Evolutionary conservation across 2,797 vertebrate species (phyloP).

Genomic region (Otus scops): DNA sequence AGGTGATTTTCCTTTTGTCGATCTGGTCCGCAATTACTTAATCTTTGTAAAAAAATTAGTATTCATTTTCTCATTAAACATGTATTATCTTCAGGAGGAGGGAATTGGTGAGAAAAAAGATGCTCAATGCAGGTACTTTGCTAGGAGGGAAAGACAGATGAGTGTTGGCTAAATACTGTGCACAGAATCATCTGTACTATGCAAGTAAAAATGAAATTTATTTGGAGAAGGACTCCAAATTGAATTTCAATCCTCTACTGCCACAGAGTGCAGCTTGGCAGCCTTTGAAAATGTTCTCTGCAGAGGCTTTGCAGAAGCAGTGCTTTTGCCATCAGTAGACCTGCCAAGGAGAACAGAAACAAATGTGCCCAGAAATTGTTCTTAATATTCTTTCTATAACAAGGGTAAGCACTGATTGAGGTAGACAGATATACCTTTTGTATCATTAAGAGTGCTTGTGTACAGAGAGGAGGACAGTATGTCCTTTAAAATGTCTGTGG

Average conservation of each 20-base stretch:
- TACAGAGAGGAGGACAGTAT: not conserved
- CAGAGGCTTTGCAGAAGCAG: not conserved
- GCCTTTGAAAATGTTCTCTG: not conserved
- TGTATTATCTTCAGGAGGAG: not conserved
- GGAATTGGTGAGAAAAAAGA: not conserved
- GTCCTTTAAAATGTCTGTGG: not conserved
- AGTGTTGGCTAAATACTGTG: not conserved
- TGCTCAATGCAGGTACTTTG: not conserved
- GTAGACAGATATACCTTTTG: not conserved
- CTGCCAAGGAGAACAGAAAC: not conserved
- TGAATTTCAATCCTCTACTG: not conserved
- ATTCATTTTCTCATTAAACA: not conserved
- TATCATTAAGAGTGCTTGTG: not conserved
- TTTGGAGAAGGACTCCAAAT: not conserved
- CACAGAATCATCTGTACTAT: not conserved
- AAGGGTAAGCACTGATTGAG: not conserved
- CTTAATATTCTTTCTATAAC: not conserved
- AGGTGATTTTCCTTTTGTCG: not conserved
- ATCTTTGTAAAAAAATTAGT: not conserved
- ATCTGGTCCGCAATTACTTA: not conserved
- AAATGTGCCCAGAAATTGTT: not conserved
- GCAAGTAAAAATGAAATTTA: not conserved
- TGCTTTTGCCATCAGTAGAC: not conserved
- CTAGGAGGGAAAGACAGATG: not conserved
- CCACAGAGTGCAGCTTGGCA: not conserved